These are phyloP conservation scores for Galemys pyrenaicus DNA, from an alignment of 2,113 vertebrate genomes.

Conservation along the genomic window DNA sequence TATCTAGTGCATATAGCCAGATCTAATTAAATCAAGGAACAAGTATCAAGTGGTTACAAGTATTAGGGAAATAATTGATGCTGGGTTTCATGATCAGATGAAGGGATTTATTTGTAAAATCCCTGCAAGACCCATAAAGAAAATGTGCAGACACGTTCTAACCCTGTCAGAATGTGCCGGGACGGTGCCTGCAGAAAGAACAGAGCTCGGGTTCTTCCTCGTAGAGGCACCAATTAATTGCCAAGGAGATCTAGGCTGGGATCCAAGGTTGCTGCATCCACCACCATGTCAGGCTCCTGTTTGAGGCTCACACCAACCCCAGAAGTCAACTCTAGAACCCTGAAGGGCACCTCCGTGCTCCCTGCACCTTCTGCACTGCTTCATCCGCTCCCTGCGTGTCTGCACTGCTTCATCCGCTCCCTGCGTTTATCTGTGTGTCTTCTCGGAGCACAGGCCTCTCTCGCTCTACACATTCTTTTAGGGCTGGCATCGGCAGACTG, in stretches of 20 bases:
- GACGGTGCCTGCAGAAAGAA: neutral
- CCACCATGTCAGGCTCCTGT: neutral
- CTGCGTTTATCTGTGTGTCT: neutral
- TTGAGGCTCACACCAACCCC: neutral
- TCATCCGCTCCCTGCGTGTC: neutral
- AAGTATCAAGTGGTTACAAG: neutral
- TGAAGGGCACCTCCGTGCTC: neutral
- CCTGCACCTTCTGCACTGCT: neutral
- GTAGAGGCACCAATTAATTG: neutral
- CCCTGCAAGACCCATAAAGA: neutral
- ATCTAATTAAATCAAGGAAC: neutral
- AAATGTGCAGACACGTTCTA: neutral
- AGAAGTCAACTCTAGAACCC: neutral
- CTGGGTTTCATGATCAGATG: neutral
- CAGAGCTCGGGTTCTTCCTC: neutral
- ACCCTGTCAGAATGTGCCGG: neutral
- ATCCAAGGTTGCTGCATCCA: neutral
- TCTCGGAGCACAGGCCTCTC: neutral
- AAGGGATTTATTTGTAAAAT: neutral
- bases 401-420: neutral
- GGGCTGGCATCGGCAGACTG: fast-evolving
- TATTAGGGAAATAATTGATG: neutral
- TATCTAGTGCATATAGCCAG: neutral
- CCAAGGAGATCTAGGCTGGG: neutral
- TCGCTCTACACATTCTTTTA: neutral